Evolutionary conservation across 2,888 invertebrate species (phyloP).

Genomic region (Nephrotoma guestfalica): DNA sequence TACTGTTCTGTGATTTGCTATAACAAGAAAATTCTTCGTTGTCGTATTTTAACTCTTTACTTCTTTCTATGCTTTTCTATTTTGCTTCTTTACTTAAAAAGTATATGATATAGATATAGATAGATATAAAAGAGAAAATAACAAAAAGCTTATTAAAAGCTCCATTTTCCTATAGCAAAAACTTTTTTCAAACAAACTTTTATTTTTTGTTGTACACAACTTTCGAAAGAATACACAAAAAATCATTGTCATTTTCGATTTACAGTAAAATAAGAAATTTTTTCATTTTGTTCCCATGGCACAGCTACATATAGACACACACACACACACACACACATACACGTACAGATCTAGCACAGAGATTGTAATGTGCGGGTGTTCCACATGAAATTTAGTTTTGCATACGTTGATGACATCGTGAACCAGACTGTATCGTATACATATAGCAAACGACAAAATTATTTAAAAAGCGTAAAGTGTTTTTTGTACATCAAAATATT

Average conservation of each 20-base stretch:
- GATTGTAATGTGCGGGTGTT: not conserved
- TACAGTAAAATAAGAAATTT: not conserved
- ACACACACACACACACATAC: not conserved
- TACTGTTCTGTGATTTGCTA: not conserved
- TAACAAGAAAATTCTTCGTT: not conserved
- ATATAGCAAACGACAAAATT: not conserved
- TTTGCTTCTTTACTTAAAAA: not conserved
- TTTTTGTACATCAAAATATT: not conserved
- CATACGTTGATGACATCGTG: not conserved
- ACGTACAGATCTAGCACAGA: not conserved
- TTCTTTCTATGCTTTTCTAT: not conserved
- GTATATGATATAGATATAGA: no score
- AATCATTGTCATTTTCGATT: not conserved
- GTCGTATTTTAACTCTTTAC: not conserved
- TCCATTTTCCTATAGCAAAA: not conserved
- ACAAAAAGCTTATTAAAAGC: not conserved
- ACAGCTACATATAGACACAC: not conserved
- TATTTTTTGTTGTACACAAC: not conserved
- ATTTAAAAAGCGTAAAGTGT: not conserved
- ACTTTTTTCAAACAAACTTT: not conserved
- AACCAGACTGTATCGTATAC: not conserved
- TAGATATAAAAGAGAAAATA: not conserved
- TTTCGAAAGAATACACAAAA: not conserved
- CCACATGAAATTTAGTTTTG: not conserved
- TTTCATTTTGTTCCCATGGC: not conserved